Percentiles rank a stretch among this genome's conserved stretches.
phyloP scores from a whole-genome alignment of 2,797 vertebrate genomes.

The Etheostoma nigrum region DNA sequence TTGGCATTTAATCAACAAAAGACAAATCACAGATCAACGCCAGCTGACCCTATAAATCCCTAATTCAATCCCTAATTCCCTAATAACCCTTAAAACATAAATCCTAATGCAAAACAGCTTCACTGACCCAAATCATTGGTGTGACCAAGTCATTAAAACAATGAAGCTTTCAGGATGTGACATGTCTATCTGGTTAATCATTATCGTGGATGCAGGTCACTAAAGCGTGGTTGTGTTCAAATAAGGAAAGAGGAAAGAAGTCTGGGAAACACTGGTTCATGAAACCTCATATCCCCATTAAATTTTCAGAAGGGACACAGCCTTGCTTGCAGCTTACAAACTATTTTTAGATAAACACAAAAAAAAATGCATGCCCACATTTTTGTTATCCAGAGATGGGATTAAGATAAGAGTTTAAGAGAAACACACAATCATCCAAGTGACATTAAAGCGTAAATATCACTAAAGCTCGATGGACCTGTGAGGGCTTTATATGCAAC shows the following conservation, averaged over 20 bases:
- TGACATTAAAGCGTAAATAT: conserved; percentile 4
- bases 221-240: conserved; percentile 34
- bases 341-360: conserved; percentile 35
- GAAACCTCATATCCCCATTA: conserved; percentile 9
- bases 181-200: conserved; percentile 63
- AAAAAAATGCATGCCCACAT: background rate
- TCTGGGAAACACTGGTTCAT: conserved; percentile 43
- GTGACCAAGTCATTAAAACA: conserved; percentile 64
- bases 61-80: background rate
- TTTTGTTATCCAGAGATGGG: conserved; percentile 32
- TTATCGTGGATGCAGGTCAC: conserved; percentile 46
- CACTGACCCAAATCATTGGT: conserved; percentile 65
- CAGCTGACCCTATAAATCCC: conserved; percentile 30
- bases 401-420: conserved; percentile 44
- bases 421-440: conserved; percentile 16
- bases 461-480: background rate
- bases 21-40: conserved; percentile 43
- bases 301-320: conserved; percentile 14
- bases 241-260: conserved; percentile 32
- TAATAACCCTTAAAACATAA: background rate
- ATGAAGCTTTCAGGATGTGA: conserved; percentile 54
- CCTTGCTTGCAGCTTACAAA: conserved; percentile 8
- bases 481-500: background rate
- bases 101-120: conserved; percentile 57
- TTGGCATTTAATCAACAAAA: conserved; percentile 31